These are phyloP conservation scores for Salminus brasiliensis DNA, from an alignment of 2,113 vertebrate genomes.

Conservation along the genomic window DNA sequence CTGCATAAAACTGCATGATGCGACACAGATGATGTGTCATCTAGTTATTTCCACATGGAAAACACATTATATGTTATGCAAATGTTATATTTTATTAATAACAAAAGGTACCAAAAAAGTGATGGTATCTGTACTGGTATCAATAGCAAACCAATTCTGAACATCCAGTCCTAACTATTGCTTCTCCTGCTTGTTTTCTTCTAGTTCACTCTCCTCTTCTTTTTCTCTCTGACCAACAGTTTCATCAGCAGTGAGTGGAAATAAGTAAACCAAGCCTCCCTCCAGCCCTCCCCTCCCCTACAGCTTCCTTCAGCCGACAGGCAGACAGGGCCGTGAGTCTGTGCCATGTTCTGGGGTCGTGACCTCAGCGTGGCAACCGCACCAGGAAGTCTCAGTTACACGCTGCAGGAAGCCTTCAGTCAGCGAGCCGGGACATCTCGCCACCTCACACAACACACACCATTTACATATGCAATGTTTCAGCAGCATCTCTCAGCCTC, in stretches of 20 bases:
- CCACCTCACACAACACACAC: conserved; percentile 21
- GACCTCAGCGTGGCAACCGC: conserved; percentile 54
- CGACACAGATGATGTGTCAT: neutral
- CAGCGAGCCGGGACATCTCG: conserved; percentile 57
- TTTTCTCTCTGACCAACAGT: conserved; percentile 7
- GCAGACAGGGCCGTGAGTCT: conserved; percentile 53
- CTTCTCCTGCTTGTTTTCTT: no score
- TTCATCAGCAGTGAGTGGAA: conserved; percentile 35
- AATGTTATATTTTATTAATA: no score
- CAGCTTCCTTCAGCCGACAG: conserved; percentile 36
- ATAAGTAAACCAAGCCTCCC: neutral
- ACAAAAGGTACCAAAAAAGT: no score
- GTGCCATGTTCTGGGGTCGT: conserved; percentile 54
- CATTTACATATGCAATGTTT: conserved; percentile 69
- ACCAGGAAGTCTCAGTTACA: conserved; percentile 55
- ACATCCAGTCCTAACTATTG: no score
- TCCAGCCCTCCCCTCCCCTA: conserved; percentile 11
- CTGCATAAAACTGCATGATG: no score
- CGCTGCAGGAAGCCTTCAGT: conserved; percentile 44
- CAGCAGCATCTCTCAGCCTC: conserved; percentile 58
- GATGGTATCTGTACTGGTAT: no score
- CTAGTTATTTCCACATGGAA: no score
- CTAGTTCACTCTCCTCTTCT: neutral
- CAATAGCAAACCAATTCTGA: no score
- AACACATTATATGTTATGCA: no score